Base-by-base conservation (phyloP, 2,113 vertebrate genomes). In the Illadopsis cleaveri region DNA sequence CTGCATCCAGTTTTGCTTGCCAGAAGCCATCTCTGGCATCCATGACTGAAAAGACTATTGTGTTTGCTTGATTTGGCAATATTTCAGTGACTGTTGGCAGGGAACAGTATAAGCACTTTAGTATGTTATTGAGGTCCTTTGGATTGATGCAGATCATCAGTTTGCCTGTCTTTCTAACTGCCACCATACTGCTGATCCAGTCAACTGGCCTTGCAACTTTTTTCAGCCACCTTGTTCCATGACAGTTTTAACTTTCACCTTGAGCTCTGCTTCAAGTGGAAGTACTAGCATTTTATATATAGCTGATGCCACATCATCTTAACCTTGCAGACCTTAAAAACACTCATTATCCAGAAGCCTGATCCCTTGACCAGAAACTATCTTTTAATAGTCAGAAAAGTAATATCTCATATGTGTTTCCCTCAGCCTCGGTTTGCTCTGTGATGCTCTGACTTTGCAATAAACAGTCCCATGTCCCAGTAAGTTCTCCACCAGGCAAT, bases 71-170 rank as follows among this genome's bases (percentile, higher is more conserved):
- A 94, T 93, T 97, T 97, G 96, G 96, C 96, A 97, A 94, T 92
- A 96, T 96, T 96, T 97, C 96, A 97, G 94, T 96, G 94, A 10
- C 92, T 96, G 96, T 92, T 96, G 94, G 94, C 94, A 96, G 90
- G 71, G 85, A 96, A 94, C 88, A 93, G 78, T 54, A 90, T 54
- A 95, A 96, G 91, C 90, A 88, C 42, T 96, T 94, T 96, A 96
- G 90, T 94, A 92, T 96, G 94, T 92, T 96, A 93, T 95, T 95
- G 94, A 96, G 96, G 93, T 96, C 96, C 92, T 96, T 96, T 71
- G 93, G 90, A 94, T 95, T 96, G 96, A 95, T 94, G 94, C 92
- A 96, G 88, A 95, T 94, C 96, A 95, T 95, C 93, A 93, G 75
- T 94, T 96, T 95, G 85, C 93, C 96, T 96, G 92, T 94, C 96